Conservation (phyloP, 2,797 vertebrate genomes). For the Sitta carolinensis region DNA sequence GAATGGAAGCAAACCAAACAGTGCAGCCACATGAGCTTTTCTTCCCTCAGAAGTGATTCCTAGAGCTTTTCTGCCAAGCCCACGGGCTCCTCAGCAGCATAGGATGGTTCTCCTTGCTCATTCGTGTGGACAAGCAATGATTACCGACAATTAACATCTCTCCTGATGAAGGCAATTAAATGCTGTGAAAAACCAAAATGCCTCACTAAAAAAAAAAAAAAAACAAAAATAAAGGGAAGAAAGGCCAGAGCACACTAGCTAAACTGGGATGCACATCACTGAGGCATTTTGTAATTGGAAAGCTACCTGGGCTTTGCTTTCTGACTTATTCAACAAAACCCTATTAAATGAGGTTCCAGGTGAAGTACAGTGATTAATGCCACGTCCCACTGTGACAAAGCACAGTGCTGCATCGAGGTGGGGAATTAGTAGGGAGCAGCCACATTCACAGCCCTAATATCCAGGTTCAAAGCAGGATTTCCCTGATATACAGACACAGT, state of each 20-base stretch:
- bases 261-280: not conserved
- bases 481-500: not conserved
- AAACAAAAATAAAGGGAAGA: not conserved
- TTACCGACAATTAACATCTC: conserved; percentile 44
- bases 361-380: conserved; percentile 31
- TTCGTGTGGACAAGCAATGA: conserved; percentile 7
- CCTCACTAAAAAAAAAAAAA: not conserved
- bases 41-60: not conserved
- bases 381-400: not conserved
- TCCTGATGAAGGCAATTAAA: conserved; percentile 55
- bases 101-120: not conserved
- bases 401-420: not conserved
- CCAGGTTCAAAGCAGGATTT: not conserved
- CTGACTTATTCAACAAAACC: not conserved
- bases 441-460: not conserved
- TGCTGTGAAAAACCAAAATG: conserved; percentile 22
- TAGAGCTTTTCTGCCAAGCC: conserved; percentile 2
- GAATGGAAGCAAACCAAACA: conserved; percentile 12
- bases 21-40: not conserved
- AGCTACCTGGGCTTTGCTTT: conserved; percentile 30
- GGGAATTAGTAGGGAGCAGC: not conserved
- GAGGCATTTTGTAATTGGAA: conserved; percentile 4
- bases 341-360: conserved; percentile 31
- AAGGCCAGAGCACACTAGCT: not conserved
- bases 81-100: not conserved